Conservation (phyloP, 2,797 vertebrate species). For the Pangasius larnaudii region DNA sequence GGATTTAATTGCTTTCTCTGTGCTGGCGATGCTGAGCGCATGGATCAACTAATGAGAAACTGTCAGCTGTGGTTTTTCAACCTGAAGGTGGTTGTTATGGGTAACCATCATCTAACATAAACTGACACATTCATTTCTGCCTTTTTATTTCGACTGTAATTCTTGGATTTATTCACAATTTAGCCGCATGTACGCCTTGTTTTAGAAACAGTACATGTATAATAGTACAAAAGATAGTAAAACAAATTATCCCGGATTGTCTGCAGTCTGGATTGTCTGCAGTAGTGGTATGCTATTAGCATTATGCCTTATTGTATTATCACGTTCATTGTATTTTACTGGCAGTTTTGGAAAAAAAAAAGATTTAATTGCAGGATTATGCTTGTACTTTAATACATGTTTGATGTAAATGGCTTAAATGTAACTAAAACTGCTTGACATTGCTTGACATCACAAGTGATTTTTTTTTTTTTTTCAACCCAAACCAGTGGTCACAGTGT, state of each 20-base stretch:
- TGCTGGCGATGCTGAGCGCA: slow-evolving; percentile 8
- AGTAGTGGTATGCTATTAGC: not conserved
- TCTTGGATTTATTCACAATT: not conserved
- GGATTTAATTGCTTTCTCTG: slow-evolving; percentile 43
- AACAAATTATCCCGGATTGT: not conserved
- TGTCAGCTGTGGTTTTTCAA: slow-evolving; percentile 45
- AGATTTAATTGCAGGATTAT: not conserved
- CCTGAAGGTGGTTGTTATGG: slow-evolving; percentile 28
- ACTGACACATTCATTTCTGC: not conserved
- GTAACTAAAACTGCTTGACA: not conserved
- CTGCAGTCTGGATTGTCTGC: not conserved
- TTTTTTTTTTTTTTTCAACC: not conserved
- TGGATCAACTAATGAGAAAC: slow-evolving; percentile 38
- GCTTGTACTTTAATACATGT: not conserved
- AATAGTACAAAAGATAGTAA: not conserved
- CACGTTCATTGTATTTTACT: not conserved
- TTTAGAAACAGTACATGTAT: slow-evolving; percentile 4
- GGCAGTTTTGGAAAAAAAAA: not conserved
- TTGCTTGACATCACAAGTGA: not conserved
- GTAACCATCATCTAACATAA: slow-evolving; percentile 16
- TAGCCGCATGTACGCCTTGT: not conserved
- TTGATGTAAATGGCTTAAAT: not conserved
- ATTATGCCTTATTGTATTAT: not conserved
- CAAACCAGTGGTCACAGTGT: not conserved
- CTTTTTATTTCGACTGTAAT: not conserved